Evolutionary conservation across 2,888 invertebrate species (phyloP).

Genomic region (Hedychridium roseum): DNA sequence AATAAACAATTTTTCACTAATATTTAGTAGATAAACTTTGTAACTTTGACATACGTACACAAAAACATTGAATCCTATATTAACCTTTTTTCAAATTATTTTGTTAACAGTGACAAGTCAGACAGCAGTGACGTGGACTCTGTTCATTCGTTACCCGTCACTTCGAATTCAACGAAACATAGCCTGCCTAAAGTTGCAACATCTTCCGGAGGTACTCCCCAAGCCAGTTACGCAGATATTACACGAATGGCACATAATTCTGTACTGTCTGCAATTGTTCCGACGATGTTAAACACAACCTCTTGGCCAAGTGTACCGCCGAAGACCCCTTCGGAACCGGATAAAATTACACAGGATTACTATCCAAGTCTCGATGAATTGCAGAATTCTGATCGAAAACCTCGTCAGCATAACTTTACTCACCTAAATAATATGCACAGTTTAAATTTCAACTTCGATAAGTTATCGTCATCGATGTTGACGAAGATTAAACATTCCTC

Average conservation of each 20-base stretch:
- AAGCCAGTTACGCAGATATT: slow-evolving; percentile 84
- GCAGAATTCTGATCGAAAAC: slow-evolving; percentile 52
- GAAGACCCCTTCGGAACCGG: slow-evolving; percentile 50
- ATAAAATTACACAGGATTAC: slow-evolving; percentile 58
- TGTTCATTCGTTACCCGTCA: slow-evolving; percentile 82
- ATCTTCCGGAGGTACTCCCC: slow-evolving; percentile 64
- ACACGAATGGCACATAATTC: slow-evolving; percentile 68
- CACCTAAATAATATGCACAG: slow-evolving; percentile 49
- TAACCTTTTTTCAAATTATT: neutral
- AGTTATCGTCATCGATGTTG: slow-evolving; percentile 50
- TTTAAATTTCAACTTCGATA: slow-evolving; percentile 52
- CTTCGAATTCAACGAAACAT: slow-evolving; percentile 63
- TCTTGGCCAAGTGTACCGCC: slow-evolving; percentile 54
- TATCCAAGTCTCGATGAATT: slow-evolving; percentile 61
- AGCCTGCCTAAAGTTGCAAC: slow-evolving; percentile 53
- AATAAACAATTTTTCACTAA: neutral
- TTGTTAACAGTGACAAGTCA: slow-evolving; percentile 72
- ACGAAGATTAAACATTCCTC: slow-evolving; percentile 47
- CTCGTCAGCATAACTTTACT: slow-evolving; percentile 52
- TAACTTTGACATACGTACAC: too few relatives aligned
- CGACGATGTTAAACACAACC: slow-evolving; percentile 47
- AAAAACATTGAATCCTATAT: too few relatives aligned
- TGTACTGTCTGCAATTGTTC: slow-evolving; percentile 49
- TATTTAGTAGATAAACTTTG: too few relatives aligned
- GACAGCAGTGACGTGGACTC: slow-evolving; percentile 87